Conservation (phyloP, 1,140 invertebrate species). For the Leptinotarsa undecemlineata region DNA sequence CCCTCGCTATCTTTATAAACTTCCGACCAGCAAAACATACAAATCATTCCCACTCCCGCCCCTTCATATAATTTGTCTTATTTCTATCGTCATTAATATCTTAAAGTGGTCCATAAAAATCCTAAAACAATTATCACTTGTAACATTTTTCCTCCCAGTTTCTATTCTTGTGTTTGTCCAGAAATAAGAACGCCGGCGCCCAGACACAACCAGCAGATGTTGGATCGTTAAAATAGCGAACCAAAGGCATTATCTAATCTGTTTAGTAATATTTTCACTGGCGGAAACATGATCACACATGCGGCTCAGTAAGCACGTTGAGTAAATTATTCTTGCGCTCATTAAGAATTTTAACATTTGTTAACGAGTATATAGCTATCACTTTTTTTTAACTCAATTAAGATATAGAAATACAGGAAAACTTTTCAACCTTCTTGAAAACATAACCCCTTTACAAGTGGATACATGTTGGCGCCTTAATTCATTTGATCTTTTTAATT, state of each 20-base stretch:
- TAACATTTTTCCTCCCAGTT: neutral
- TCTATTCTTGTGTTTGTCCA: constrained; percentile 6
- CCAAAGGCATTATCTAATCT: constrained; percentile 2
- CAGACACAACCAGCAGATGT: constrained; percentile 1
- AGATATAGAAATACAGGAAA: no score
- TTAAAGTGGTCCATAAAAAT: constrained; percentile 15
- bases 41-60: constrained; percentile 2
- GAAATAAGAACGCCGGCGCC: neutral
- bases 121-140: constrained; percentile 15
- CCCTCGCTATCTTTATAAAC: neutral
- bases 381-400: no score
- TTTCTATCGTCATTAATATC: constrained; percentile 17
- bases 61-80: neutral
- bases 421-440: no score
- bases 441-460: no score
- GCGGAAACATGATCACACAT: neutral
- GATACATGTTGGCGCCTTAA: no score
- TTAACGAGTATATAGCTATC: no score
- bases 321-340: no score
- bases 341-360: no score
- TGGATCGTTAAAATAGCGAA: constrained; percentile 1
- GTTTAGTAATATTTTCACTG: neutral
- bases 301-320: neutral
- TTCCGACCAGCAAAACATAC: constrained; percentile 10
- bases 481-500: no score